Conservation (phyloP, 2,888 invertebrate genomes). For the Thumatha senex region DNA sequence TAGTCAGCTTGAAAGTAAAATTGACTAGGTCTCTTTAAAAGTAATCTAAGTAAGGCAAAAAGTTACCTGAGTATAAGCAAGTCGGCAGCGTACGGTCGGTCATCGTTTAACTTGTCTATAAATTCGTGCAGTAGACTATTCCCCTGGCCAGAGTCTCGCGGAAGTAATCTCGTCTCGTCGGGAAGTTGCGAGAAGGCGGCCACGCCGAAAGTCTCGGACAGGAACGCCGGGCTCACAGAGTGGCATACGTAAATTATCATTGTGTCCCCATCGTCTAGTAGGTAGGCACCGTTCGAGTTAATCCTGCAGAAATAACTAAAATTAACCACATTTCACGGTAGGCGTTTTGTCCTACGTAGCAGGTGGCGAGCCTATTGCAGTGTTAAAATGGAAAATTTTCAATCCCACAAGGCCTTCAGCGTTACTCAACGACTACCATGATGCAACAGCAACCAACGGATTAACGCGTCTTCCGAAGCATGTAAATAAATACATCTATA, state of each 20-base stretch:
- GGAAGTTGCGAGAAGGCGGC: constrained; percentile 88
- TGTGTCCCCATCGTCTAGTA: constrained; percentile 93
- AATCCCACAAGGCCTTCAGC: no score
- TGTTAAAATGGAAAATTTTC: no score
- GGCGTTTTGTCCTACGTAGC: no score
- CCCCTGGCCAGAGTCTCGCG: constrained; percentile 87
- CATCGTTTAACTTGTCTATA: constrained; percentile 92
- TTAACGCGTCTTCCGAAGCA: no score
- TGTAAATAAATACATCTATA: no score
- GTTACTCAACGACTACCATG: no score
- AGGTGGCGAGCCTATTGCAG: no score
- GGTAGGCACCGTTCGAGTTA: constrained; percentile 92
- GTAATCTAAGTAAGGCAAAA: no score
- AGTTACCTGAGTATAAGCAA: constrained; percentile 91
- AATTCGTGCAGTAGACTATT: constrained; percentile 91
- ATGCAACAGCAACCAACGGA: no score
- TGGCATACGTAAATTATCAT: constrained; percentile 94
- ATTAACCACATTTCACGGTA: no score
- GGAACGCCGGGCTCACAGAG: constrained; percentile 88
- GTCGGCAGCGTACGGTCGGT: constrained; percentile 90
- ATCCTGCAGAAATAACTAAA: constrained; percentile 72
- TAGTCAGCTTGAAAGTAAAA: no score
- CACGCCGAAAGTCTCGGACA: constrained; percentile 91
- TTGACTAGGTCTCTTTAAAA: no score
- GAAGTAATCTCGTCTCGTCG: constrained; percentile 90